A percentile compares a stretch with the other conserved stretches of the same genome.
phyloP scores from a whole-genome alignment of 1,140 invertebrate species.

The Zaprionus capensis region DNA sequence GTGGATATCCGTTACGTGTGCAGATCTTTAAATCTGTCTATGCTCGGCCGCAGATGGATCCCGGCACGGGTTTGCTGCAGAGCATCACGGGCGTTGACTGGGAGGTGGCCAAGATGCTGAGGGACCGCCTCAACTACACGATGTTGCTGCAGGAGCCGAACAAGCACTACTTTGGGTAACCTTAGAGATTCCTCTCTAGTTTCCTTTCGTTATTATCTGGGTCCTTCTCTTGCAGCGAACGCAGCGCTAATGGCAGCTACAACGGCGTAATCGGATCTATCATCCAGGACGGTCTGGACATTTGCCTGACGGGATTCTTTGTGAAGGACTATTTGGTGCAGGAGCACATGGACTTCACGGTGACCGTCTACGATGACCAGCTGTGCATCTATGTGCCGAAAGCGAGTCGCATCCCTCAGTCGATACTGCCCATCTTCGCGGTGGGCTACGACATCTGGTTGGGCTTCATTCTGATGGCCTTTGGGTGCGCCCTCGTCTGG shows the following conservation, averaged over 20 bases:
- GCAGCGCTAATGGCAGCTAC: constrained; percentile 71
- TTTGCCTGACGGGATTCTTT: constrained; percentile 84
- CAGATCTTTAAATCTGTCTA: constrained; percentile 78
- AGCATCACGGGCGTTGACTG: constrained; percentile 64
- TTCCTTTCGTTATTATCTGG: background rate
- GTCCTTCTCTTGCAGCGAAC: constrained; percentile 47
- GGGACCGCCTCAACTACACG: constrained; percentile 65
- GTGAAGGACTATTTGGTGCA: constrained; percentile 84
- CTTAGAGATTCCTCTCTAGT: background rate
- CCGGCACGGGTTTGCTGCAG: constrained; percentile 39
- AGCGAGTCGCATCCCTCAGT: constrained; percentile 81
- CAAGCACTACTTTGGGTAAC: constrained; percentile 72
- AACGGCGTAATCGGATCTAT: constrained; percentile 83
- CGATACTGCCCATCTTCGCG: constrained; percentile 80
- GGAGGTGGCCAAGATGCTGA: constrained; percentile 61
- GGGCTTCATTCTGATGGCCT: constrained; percentile 63
- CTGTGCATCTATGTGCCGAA: constrained; percentile 84
- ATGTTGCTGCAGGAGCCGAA: constrained; percentile 76
- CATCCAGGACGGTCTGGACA: constrained; percentile 69
- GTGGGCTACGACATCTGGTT: constrained; percentile 82
- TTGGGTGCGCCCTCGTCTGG: constrained; percentile 67
- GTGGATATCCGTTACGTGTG: constrained; percentile 67
- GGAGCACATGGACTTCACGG: constrained; percentile 77
- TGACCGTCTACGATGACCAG: constrained; percentile 80
- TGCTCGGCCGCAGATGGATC: constrained; percentile 48